A percentile compares a stretch with the other conserved stretches of the same genome.
Conservation (phyloP, 2,113 vertebrate genomes). For the Muntiacus muntjak region DNA sequence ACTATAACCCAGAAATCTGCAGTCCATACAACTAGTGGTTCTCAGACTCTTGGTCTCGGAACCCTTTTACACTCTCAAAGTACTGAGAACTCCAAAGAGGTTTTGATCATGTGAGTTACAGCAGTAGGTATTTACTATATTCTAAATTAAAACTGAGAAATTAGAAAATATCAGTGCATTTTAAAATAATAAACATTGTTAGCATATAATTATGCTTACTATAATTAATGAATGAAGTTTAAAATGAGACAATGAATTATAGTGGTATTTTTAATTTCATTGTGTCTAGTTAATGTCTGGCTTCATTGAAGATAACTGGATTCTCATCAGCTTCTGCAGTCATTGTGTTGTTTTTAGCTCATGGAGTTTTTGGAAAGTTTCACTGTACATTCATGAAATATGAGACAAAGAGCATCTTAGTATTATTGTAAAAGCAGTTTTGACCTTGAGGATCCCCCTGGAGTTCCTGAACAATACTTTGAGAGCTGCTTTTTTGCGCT, state of each 20-base stretch:
- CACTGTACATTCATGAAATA: background rate
- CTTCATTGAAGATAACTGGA: background rate
- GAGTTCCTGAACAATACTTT: background rate
- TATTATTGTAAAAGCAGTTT: background rate
- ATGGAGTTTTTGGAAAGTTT: background rate
- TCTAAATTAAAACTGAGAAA: constrained; percentile 4
- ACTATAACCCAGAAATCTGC: background rate
- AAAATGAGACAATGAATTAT: background rate
- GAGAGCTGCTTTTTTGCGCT: background rate
- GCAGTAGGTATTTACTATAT: background rate
- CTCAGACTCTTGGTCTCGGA: background rate
- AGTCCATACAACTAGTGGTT: background rate
- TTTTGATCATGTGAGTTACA: background rate
- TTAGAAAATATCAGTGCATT: background rate
- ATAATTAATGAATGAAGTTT: background rate
- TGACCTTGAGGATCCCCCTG: background rate
- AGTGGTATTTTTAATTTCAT: background rate
- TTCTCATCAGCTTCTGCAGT: background rate
- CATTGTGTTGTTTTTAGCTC: background rate
- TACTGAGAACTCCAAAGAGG: background rate
- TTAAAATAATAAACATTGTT: background rate
- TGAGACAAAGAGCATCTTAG: background rate
- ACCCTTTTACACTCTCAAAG: background rate
- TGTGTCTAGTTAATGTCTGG: background rate
- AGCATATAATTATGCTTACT: background rate